Evolutionary conservation across 2,888 invertebrate genomes (phyloP), one percentile per base, ranked within the genome.

Genomic region (Phalera bucephala): DNA sequence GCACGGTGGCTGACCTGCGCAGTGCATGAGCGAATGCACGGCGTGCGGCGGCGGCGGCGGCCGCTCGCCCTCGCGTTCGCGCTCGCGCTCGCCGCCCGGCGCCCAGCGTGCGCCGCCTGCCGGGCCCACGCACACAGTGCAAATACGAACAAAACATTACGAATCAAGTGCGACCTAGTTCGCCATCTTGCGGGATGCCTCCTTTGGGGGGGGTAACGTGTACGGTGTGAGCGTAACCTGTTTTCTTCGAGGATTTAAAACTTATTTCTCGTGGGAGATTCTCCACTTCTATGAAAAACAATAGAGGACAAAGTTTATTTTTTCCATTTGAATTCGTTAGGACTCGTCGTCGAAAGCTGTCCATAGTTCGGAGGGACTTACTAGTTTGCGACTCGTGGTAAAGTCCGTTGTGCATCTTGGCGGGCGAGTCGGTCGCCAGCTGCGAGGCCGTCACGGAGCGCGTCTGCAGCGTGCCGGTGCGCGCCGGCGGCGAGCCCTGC

Each of bases 391-490:
- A 85, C 58, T 94, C 94, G 66, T 92, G 92, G 73, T 94, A 94
- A 53, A 94, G 92, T 23, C 94, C 94, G 69, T 93, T 94, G 76
- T 93, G 95, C 91, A 95, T 93, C 80, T 95, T 95, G 45, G 95
- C 95, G 6, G 97, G 97, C 32, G 95, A 96, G 83, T 97, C 97
- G 17, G 96, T 96, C 58, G 97, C 97, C 38, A 97, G 90, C 78
- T 97, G 97, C 15, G 97, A 97, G 19, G 97, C 97, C 0, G 97
- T 97, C 17, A 97, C 97, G 34, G 96, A 96, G 60, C 97, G 93
- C 4, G 96, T 97, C 84, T 97, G 97, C 50, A 97, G 89, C 3
- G 97, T 97, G 53, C 96, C 95, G 8, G 96, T 95, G 71, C 94
- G 94, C 3, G 91, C 92, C 23, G 92, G 91, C 10, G 93, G 92